phyloP scores from a whole-genome alignment of 2,888 invertebrate species.

The Ametastegia equiseti region DNA sequence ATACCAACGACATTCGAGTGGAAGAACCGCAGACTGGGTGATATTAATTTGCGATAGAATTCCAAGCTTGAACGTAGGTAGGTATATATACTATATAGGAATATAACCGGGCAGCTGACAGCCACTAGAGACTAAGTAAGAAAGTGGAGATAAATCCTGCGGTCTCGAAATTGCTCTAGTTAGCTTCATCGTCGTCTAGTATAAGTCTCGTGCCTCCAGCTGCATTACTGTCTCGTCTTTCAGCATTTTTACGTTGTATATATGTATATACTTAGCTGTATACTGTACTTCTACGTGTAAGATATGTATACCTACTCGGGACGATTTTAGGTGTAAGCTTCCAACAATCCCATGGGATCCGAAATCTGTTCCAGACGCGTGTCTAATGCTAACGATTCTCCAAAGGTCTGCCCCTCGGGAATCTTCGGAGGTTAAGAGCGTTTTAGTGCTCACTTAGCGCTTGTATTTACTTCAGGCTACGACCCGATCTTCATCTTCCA shows the following conservation, averaged over 20 bases:
- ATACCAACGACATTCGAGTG: not conserved
- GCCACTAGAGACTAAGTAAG: not conserved
- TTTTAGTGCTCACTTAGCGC: constrained; percentile 45
- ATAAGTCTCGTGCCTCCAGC: constrained; percentile 19
- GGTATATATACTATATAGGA: no score
- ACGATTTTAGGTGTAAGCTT: constrained; percentile 22
- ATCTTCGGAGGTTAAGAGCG: constrained; percentile 40
- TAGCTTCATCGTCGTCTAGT: constrained; percentile 10
- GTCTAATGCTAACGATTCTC: constrained; percentile 49
- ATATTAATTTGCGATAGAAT: not conserved
- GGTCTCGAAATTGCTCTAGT: constrained; percentile 33
- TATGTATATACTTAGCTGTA: not conserved
- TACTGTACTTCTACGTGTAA: not conserved
- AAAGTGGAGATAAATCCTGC: constrained; percentile 30
- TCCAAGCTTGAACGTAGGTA: not conserved
- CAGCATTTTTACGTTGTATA: not conserved
- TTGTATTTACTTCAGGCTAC: constrained; percentile 20
- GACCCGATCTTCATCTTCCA: constrained; percentile 32
- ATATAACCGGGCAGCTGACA: constrained; percentile 24
- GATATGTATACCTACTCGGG: not conserved
- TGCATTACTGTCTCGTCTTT: constrained; percentile 27
- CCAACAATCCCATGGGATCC: constrained; percentile 15
- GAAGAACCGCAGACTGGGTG: not conserved
- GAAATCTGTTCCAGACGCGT: constrained; percentile 49
- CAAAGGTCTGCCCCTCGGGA: constrained; percentile 43